Percentiles rank a stretch among this genome's conserved stretches.
phyloP scores from a whole-genome alignment of 1,140 invertebrate genomes.

The Diorhabda carinulata region DNA sequence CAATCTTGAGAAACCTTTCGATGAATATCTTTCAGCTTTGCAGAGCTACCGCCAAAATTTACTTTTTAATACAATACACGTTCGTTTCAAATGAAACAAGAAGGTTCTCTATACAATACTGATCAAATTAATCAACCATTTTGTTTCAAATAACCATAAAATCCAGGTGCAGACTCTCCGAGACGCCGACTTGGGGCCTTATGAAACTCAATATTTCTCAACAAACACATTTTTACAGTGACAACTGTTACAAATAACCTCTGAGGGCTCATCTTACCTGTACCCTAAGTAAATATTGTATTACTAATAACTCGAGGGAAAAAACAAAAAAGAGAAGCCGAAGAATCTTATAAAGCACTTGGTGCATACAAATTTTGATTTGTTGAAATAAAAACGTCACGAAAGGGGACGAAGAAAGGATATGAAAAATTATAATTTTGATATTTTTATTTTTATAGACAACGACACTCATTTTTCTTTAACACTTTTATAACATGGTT shows the following conservation, averaged over 20 bases:
- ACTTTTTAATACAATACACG: no score
- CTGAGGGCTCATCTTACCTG: neutral
- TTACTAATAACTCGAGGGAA: neutral
- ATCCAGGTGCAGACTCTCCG: neutral
- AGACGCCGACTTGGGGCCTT: neutral
- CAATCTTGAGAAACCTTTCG: no score
- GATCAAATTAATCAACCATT: neutral
- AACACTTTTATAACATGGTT: no score
- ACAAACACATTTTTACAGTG: slow-evolving; percentile 1
- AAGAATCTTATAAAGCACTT: neutral
- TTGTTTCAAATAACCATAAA: neutral
- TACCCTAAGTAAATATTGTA: slow-evolving; percentile 2
- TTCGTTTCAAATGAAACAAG: no score
- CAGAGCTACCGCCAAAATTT: no score
- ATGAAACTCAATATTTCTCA: neutral
- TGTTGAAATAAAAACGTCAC: neutral
- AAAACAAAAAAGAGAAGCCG: neutral
- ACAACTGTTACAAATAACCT: slow-evolving; percentile 1
- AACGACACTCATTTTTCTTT: no score
- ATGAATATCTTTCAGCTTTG: no score
- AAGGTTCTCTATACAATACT: no score
- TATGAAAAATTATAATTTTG: neutral
- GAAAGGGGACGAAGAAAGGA: neutral
- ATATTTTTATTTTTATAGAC: no score
- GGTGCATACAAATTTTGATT: neutral